Base-by-base conservation (phyloP, 2,797 vertebrate species). In the Graptemys geographica region DNA sequence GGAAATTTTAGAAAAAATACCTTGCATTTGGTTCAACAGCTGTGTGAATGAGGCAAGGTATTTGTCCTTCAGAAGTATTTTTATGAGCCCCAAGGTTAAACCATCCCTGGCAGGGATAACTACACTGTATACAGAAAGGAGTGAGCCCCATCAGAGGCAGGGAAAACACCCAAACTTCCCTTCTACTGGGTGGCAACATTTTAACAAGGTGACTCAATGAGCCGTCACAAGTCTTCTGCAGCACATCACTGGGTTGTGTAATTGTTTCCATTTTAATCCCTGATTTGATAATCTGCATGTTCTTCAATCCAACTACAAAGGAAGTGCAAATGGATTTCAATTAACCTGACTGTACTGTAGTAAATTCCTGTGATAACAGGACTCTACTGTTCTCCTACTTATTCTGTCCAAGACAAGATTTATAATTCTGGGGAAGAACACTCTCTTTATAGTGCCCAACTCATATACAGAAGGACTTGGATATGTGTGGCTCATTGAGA, bases 261-360 rank as follows among this genome's bases (percentile, higher is more conserved):
- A 16, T 65, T 65, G 33, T 69, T 69, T 41, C n/a, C 37, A 41
- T 41, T 41, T 72, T 72, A 41, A 41, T 11, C 37, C 69, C 69
- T 89, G 49, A 90, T 92, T 88, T 92, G 62, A 86, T 81, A 18
- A 93, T 94, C 78, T 59, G 74, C 74, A 51, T 87, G 81, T 89
- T 87, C 81, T 79, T 93, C 84, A 90, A 81, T 85, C 84, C 79
- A 87, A 93, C 81, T 80, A 56, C 82, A 92, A 69, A 37, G 59
- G 81, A 74, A 72, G 62, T 37, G 78, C 90, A 82, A 90, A 78
- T 56, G 88, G 83, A n/a, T 72, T 85, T 55, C 86, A 83, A 56
- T 74, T 90, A 87, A 16, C 9, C 47, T 85, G 33, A 27, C 84
- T 41, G 44, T 82, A 83, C 69, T 33, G 59, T 76, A 23, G 16